Percentiles rank a stretch among this genome's conserved stretches.
Evolutionary conservation across 2,797 vertebrate genomes (phyloP).

Genomic region (Psittacula echo): DNA sequence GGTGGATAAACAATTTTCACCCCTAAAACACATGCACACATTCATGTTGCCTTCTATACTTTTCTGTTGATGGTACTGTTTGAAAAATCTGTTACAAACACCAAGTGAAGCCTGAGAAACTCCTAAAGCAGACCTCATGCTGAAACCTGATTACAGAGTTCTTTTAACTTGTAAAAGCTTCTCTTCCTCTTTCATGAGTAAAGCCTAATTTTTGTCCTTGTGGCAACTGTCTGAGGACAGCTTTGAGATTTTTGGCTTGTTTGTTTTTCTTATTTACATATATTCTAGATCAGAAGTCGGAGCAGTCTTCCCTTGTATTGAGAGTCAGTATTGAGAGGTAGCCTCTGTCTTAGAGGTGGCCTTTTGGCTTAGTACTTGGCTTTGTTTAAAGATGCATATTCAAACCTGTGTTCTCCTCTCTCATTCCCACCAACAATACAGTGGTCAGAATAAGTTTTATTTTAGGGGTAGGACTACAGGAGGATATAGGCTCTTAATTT

Average conservation of each 20-base stretch:
- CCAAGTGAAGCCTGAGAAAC: not conserved
- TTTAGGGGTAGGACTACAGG: constrained; percentile 14
- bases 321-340: not conserved
- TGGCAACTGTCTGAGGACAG: not conserved
- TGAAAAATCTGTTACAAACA: not conserved
- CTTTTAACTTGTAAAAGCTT: not conserved
- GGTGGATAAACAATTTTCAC: not conserved
- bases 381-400: constrained; percentile 61
- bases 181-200: not conserved
- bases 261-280: not conserved
- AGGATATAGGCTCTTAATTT: constrained; percentile 48
- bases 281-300: not conserved
- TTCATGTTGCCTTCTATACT: not conserved
- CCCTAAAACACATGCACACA: not conserved
- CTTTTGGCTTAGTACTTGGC: constrained; percentile 43
- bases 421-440: constrained; percentile 28
- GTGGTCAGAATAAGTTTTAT: constrained; percentile 42
- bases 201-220: not conserved
- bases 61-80: not conserved
- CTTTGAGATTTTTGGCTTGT: constrained; percentile 6
- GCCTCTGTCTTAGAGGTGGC: not conserved
- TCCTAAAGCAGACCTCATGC: not conserved
- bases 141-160: not conserved
- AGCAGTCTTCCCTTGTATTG: not conserved
- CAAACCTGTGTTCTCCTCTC: constrained; percentile 25